Evolutionary conservation across 2,797 vertebrate genomes (phyloP).

Genomic region (Poecilia picta): DNA sequence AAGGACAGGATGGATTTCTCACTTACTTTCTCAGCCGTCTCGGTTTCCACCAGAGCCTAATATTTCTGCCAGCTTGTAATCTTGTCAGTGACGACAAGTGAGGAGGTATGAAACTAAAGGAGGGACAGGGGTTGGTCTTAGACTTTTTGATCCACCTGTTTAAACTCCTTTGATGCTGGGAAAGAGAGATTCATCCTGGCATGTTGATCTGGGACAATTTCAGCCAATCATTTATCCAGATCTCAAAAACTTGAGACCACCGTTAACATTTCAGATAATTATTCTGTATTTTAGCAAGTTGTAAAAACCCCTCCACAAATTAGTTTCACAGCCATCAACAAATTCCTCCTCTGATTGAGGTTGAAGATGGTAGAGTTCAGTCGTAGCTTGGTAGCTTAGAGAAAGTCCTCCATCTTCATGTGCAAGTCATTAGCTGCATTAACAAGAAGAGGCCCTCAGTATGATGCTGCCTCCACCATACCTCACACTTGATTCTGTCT

Average conservation of each 20-base stretch:
- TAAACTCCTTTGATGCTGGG: background rate
- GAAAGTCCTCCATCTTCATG: background rate
- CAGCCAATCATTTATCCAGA: background rate
- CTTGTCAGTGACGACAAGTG: slow-evolving; percentile 1
- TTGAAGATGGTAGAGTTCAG: background rate
- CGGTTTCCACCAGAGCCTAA: slow-evolving; percentile 1
- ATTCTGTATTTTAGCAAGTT: background rate
- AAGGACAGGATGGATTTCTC: slow-evolving; percentile 13
- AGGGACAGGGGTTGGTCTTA: background rate
- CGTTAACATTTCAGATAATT: background rate
- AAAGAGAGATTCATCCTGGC: background rate
- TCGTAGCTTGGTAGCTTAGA: background rate
- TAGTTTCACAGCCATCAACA: background rate
- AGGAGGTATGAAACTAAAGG: slow-evolving; percentile 5
- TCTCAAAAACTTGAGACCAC: background rate
- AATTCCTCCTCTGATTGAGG: background rate
- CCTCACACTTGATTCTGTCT: background rate
- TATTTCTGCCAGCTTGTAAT: slow-evolving; percentile 20
- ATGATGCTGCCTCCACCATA: background rate
- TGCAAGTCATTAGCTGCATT: background rate
- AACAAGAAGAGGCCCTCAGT: background rate
- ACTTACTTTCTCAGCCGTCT: slow-evolving; percentile 7
- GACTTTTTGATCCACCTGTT: background rate
- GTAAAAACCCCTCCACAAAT: background rate
- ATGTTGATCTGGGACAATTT: background rate